Evolutionary conservation across 64 coral and sea anemone species (phyloP).

Genomic region (Montipora cactus): DNA sequence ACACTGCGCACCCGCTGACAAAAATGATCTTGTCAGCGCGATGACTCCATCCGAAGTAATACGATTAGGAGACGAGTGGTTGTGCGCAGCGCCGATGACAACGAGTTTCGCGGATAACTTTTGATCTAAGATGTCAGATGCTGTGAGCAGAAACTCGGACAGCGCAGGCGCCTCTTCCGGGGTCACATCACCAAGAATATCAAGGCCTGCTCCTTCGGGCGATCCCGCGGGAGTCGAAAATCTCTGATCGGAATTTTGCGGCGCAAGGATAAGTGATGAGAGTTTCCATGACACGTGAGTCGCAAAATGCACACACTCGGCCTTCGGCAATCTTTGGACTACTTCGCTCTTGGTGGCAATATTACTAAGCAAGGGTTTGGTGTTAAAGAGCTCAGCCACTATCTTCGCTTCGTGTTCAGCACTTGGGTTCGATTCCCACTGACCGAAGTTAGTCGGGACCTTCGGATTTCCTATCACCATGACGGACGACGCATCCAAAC

Average conservation of each 20-base stretch:
- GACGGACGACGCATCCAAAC: slow-evolving; percentile 61
- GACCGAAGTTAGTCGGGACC: slow-evolving; percentile 84
- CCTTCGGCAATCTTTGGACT: slow-evolving; percentile 64
- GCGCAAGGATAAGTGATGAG: slow-evolving; percentile 86
- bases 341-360: slow-evolving; percentile 80
- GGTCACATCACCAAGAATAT: slow-evolving; percentile 75
- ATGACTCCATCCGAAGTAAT: slow-evolving; percentile 94
- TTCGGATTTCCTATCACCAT: slow-evolving; percentile 92
- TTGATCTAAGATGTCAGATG: slow-evolving; percentile 89
- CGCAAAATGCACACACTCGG: slow-evolving; percentile 95
- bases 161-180: slow-evolving; percentile 78
- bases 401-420: slow-evolving; percentile 96
- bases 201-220: slow-evolving; percentile 60
- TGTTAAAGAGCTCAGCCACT: slow-evolving; percentile 91
- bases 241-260: slow-evolving; percentile 70
- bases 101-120: slow-evolving; percentile 88
- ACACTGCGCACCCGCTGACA: slow-evolving; percentile 83
- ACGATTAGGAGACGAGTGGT: slow-evolving; percentile 79
- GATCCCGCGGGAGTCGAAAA: slow-evolving; percentile 22
- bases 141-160: slow-evolving; percentile 93
- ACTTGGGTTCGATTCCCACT: slow-evolving; percentile 91
- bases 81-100: slow-evolving; percentile 90
- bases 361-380: slow-evolving; percentile 82
- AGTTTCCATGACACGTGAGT: slow-evolving; percentile 98
- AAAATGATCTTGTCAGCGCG: slow-evolving; percentile 84